phyloP scores from a whole-genome alignment of 2,888 invertebrate species.

The Cabera pusaria region DNA sequence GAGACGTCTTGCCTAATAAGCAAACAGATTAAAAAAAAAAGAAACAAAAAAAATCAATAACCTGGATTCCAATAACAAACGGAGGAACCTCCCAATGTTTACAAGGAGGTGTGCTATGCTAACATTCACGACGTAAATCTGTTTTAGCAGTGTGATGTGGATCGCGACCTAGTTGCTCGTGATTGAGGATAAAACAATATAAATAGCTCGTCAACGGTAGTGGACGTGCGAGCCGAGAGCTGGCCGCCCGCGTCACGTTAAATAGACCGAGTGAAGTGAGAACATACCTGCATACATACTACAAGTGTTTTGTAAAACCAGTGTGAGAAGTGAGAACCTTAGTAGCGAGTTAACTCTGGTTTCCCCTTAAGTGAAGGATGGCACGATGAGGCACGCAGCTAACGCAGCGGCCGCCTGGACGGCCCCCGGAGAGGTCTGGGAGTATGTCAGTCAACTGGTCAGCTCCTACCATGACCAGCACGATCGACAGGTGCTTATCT shows the following conservation, averaged over 20 bases:
- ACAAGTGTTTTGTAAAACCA: too few species aligned
- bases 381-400: constrained; percentile 79
- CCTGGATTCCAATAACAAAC: constrained; percentile 38
- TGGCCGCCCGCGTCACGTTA: constrained; percentile 42
- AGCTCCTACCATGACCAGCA: constrained; percentile 84
- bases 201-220: constrained; percentile 78
- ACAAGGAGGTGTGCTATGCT: constrained; percentile 51
- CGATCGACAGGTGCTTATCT: constrained; percentile 78
- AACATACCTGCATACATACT: constrained; percentile 37
- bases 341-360: too few species aligned
- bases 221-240: constrained; percentile 46
- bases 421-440: constrained; percentile 86
- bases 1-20: too few species aligned
- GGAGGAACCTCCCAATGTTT: constrained; percentile 44
- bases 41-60: neutral
- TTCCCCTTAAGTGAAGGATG: constrained; percentile 59
- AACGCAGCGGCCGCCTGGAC: constrained; percentile 73
- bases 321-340: too few species aligned
- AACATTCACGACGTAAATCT: constrained; percentile 52
- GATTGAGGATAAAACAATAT: constrained; percentile 83
- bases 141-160: constrained; percentile 70
- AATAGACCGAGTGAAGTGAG: constrained; percentile 41
- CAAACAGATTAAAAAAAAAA: too few species aligned
- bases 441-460: constrained; percentile 86
- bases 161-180: constrained; percentile 79